phyloP scores from a whole-genome alignment of 1,140 invertebrate genomes.

The Coptotermes formosanus region DNA sequence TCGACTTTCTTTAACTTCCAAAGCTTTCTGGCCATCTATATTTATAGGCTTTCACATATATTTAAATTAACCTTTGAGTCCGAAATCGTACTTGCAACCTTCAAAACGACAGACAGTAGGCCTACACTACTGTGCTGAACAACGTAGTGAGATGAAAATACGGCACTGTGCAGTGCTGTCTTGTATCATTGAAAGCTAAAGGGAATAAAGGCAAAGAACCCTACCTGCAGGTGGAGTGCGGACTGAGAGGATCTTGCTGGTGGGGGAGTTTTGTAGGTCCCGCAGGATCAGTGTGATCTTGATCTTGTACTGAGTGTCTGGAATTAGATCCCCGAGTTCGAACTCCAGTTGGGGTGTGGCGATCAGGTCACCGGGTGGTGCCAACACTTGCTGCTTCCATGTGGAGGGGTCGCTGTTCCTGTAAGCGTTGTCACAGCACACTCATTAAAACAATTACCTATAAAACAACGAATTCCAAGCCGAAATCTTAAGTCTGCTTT shows the following conservation, averaged over 20 bases:
- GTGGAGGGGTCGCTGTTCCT: constrained; percentile 66
- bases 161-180: too few relatives aligned
- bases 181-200: too few relatives aligned
- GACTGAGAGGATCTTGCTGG: constrained; percentile 70
- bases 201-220: too few relatives aligned
- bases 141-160: too few relatives aligned
- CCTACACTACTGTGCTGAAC: too few relatives aligned
- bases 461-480: constrained; percentile 23
- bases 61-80: too few relatives aligned
- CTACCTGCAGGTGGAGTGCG: constrained; percentile 55
- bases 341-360: constrained; percentile 82
- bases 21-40: too few relatives aligned
- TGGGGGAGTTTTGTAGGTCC: constrained; percentile 68
- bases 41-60: too few relatives aligned
- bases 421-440: neutral
- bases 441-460: neutral
- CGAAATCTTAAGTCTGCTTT: too few relatives aligned
- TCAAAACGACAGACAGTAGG: too few relatives aligned
- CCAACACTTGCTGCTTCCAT: constrained; percentile 82
- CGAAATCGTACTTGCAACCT: too few relatives aligned
- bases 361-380: constrained; percentile 78
- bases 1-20: too few relatives aligned
- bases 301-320: constrained; percentile 77
- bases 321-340: constrained; percentile 69
- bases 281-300: constrained; percentile 73